A percentile compares a stretch with the other conserved stretches of the same genome.
These are phyloP conservation scores for Oedothorax gibbosus DNA, from an alignment of 1,140 invertebrate genomes.

Conservation along the genomic window DNA sequence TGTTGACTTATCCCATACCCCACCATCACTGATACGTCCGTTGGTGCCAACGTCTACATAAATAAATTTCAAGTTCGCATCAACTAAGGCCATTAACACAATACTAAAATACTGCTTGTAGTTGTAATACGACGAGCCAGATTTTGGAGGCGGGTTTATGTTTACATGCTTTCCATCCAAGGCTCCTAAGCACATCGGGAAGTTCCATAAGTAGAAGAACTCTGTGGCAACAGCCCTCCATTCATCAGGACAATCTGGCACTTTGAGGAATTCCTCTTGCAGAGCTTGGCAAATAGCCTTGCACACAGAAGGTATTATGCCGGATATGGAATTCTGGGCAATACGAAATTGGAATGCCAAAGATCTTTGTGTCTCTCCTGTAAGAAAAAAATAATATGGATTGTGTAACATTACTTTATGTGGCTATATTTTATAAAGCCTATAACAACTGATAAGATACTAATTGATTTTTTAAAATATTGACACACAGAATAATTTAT, in stretches of 20 bases:
- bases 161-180: background rate
- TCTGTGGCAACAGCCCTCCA: background rate
- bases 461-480: too few relatives aligned
- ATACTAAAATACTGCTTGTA: slow-evolving; percentile 71
- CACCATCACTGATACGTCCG: slow-evolving; percentile 67
- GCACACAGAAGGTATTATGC: background rate
- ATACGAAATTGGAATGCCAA: background rate
- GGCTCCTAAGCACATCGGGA: background rate
- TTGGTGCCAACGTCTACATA: slow-evolving; percentile 69
- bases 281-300: background rate
- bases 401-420: too few relatives aligned
- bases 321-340: background rate
- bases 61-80: slow-evolving; percentile 70
- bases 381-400: background rate
- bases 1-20: slow-evolving; percentile 15
- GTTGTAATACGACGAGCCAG: slow-evolving; percentile 71
- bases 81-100: slow-evolving; percentile 71
- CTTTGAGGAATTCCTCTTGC: background rate
- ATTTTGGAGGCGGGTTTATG: slow-evolving; percentile 46
- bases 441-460: too few relatives aligned
- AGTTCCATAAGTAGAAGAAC: background rate
- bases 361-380: slow-evolving; percentile 2
- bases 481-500: too few relatives aligned
- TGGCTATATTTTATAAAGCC: too few relatives aligned
- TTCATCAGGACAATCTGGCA: background rate